Percentiles rank a stretch among this genome's conserved stretches.
Conservation (phyloP, 2,888 invertebrate species). For the Phengaris arion region DNA sequence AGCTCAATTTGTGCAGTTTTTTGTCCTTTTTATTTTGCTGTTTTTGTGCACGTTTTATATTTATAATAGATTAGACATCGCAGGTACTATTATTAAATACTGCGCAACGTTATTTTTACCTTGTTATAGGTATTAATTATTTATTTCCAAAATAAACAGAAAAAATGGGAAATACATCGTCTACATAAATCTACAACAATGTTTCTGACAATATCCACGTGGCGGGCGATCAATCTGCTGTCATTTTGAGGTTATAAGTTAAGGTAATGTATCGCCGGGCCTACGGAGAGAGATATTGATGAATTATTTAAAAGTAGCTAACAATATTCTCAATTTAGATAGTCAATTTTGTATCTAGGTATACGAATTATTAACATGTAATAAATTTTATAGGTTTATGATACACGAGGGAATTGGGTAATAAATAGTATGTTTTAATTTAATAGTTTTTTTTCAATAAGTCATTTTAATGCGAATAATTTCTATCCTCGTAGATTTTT, state of each 20-base stretch:
- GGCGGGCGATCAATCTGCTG: constrained; percentile 14
- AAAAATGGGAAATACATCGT: constrained; percentile 6
- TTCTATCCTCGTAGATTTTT: no score
- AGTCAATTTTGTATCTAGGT: no score
- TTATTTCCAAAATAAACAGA: not conserved
- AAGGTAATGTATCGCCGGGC: constrained; percentile 4
- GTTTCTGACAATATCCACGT: constrained; percentile 23
- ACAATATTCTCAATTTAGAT: not conserved
- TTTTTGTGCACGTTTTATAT: no score
- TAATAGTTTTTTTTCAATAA: not conserved
- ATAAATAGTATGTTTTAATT: not conserved
- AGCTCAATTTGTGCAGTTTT: no score
- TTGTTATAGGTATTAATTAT: not conserved
- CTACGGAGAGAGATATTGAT: constrained; percentile 11
- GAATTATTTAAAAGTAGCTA: constrained; percentile 4
- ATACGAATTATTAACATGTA: no score
- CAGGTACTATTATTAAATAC: no score
- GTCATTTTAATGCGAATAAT: no score
- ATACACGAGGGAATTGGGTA: not conserved
- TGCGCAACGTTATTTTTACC: no score
- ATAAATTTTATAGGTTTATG: not conserved
- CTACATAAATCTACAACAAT: constrained; percentile 13
- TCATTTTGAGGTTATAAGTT: constrained; percentile 27
- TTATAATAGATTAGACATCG: no score
- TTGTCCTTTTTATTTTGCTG: no score